Percentiles rank a stretch among this genome's conserved stretches.
Evolutionary conservation across 2,113 vertebrate genomes (phyloP).

Genomic region (Actenoides lindsayi): DNA sequence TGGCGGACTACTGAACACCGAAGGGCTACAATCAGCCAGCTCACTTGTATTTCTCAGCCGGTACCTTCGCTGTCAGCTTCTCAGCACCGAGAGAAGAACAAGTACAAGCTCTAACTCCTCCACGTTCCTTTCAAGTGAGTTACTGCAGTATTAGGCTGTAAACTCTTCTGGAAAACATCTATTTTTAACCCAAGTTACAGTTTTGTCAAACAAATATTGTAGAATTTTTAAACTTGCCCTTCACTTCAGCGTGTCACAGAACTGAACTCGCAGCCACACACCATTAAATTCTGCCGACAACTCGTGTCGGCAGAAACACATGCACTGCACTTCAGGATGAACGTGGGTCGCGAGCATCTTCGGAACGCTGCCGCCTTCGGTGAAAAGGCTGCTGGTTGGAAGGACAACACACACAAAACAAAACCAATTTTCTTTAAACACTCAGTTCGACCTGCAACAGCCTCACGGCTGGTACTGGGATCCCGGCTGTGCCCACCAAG

Average conservation of each 20-base stretch:
- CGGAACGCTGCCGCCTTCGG: background rate
- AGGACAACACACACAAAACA: background rate
- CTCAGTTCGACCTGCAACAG: background rate
- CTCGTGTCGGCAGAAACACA: background rate
- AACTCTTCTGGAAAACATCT: background rate
- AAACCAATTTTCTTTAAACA: background rate
- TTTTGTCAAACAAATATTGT: background rate
- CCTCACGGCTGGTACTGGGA: background rate
- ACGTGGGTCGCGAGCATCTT: background rate
- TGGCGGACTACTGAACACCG: background rate
- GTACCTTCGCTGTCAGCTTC: background rate
- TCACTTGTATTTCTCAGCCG: background rate
- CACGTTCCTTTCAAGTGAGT: background rate
- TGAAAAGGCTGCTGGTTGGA: background rate
- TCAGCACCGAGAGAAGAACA: background rate
- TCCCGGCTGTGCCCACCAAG: background rate
- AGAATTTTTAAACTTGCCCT: background rate
- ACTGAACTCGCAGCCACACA: accelerated
- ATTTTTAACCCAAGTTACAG: background rate
- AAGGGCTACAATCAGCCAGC: background rate
- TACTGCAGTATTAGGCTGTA: background rate
- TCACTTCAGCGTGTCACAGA: background rate
- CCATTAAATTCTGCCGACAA: background rate
- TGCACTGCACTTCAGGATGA: background rate
- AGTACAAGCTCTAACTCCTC: background rate